phyloP scores from a whole-genome alignment of 2,113 vertebrate species.

The Nymphicus hollandicus region DNA sequence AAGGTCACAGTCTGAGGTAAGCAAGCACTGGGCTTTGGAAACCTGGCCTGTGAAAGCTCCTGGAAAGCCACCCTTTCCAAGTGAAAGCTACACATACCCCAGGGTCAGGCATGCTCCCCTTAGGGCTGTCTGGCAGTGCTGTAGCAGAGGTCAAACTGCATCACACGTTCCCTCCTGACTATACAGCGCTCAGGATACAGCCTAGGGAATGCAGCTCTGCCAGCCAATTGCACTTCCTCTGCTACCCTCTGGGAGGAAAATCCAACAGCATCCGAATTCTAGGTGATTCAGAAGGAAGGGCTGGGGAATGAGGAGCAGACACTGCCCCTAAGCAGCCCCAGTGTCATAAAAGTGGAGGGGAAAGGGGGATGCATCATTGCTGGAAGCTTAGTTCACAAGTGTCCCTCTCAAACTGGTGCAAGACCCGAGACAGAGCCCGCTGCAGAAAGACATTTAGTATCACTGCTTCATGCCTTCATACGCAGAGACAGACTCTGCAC shows the following conservation, averaged over 20 bases:
- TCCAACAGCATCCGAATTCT: neutral
- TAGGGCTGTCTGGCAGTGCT: neutral
- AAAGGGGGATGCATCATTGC: neutral
- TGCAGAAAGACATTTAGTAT: neutral
- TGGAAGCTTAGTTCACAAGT: neutral
- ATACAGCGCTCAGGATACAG: neutral
- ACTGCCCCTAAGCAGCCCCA: neutral
- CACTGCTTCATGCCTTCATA: neutral
- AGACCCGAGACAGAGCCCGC: neutral
- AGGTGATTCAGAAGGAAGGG: neutral
- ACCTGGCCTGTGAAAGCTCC: neutral
- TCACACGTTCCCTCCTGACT: neutral
- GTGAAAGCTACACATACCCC: neutral
- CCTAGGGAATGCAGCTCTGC: constrained; percentile 32
- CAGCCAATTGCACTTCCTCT: constrained; percentile 14
- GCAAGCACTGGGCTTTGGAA: neutral
- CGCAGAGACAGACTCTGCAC: neutral
- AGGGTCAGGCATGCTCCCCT: neutral
- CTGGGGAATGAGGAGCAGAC: neutral
- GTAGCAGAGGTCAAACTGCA: constrained; percentile 8
- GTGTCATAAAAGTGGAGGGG: neutral
- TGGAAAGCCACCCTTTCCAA: neutral
- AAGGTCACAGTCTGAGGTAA: neutral
- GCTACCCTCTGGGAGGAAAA: constrained; percentile 53
- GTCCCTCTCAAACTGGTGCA: neutral